Conservation (phyloP, 1,140 invertebrate species). For the Pseudomyrmex cubaensis region DNA sequence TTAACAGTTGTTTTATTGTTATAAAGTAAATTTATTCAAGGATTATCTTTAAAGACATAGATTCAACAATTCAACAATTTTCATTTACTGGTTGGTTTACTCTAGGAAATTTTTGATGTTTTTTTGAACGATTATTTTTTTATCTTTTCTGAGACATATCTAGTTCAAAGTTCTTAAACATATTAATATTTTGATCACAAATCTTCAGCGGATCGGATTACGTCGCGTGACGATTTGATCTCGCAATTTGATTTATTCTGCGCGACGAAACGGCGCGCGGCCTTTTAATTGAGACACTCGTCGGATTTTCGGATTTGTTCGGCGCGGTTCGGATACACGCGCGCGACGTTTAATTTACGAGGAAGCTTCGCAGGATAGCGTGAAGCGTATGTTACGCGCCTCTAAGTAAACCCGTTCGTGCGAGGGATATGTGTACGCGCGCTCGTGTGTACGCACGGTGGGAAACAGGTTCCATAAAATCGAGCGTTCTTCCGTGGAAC, state of each 20-base stretch:
- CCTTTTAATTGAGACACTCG: constrained; percentile 78
- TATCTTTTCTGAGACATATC: too few relatives aligned
- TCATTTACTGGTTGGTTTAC: too few relatives aligned
- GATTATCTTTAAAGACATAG: too few relatives aligned
- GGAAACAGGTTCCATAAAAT: constrained; percentile 84
- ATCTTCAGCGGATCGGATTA: background rate
- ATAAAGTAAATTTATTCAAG: too few relatives aligned
- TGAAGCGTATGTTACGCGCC: constrained; percentile 73
- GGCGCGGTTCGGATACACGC: constrained; percentile 41
- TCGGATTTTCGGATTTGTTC: constrained; percentile 72
- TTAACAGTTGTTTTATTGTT: too few relatives aligned
- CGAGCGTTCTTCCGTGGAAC: constrained; percentile 83
- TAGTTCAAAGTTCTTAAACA: too few relatives aligned
- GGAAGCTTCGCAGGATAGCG: constrained; percentile 71
- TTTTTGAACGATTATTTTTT: too few relatives aligned
- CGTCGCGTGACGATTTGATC: background rate
- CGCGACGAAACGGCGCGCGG: too few relatives aligned
- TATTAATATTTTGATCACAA: too few relatives aligned
- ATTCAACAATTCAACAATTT: too few relatives aligned
- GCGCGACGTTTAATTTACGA: constrained; percentile 79
- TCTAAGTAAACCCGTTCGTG: constrained; percentile 80
- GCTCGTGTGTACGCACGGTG: constrained; percentile 45
- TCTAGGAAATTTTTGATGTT: background rate
- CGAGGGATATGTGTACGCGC: constrained; percentile 28
- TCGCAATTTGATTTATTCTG: background rate